Conservation (phyloP, 2,113 vertebrate species). For the Pimephales promelas region DNA sequence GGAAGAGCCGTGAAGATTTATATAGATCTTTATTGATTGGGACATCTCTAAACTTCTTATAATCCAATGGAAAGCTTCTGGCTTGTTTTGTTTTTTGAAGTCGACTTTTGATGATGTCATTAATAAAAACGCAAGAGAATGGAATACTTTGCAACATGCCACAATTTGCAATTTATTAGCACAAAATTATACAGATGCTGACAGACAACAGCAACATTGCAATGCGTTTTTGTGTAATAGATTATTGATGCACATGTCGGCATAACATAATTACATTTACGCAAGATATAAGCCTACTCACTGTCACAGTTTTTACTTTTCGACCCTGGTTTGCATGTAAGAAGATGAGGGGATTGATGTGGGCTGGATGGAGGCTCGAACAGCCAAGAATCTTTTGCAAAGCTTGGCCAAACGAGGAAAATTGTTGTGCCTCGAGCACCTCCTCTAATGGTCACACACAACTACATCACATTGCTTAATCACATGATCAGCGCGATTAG, state of each 20-base stretch:
- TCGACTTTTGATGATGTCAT: not conserved
- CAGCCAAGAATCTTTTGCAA: no score
- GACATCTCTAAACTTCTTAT: not conserved
- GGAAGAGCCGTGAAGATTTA: not conserved
- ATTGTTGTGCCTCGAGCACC: no score
- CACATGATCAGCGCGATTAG: no score
- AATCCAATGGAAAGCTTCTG: not conserved
- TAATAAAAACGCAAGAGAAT: not conserved
- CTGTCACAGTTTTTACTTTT: not conserved
- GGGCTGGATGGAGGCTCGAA: not conserved
- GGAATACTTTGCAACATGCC: not conserved
- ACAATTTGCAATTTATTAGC: not conserved
- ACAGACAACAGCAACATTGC: not conserved
- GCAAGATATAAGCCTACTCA: no score
- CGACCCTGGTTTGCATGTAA: not conserved
- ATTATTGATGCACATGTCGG: not conserved
- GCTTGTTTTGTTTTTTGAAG: not conserved
- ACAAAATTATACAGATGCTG: not conserved
- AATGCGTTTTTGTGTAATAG: not conserved
- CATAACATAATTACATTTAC: not conserved
- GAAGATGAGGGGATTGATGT: not conserved
- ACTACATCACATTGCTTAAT: no score
- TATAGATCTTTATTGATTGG: not conserved
- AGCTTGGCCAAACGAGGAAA: no score
- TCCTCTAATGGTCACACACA: no score